Evolutionary conservation across 2,888 invertebrate species (phyloP), one percentile per base, ranked within the genome.

Genomic region (Volucella bombylans): DNA sequence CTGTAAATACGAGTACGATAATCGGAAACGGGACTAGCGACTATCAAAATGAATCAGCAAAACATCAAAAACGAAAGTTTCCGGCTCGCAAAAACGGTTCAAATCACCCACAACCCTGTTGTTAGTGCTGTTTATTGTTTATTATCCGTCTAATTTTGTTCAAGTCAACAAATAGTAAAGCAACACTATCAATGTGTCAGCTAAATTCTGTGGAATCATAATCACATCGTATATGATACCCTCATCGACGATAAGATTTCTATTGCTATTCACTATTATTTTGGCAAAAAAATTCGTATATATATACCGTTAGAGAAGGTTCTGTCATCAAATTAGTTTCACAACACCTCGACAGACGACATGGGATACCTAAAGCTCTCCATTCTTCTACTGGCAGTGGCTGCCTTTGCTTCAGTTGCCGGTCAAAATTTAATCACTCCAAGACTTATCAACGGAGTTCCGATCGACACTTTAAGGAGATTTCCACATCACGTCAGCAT

Each of bases 401-500:
- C n/a, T 10, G 38, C 14, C n/a, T 8, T 54, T 38, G 4, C 47
- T 49, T 8, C 14, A n/a, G 14, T 14, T 14, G 2, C 14, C 47
- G 14, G 6, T 49, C 0, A 49, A 14, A n/a, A 2, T 49, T 49
- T 49, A 49, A n/a, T 49, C 14, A 14, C 47, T 31, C 67, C 74
- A 8, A 62, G 85, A 43, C 59, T 87, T 8, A 54, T 59, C 2
- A 18, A 57, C 45, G 87, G 87, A 0, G 59, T 61, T 41, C 39
- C 31, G 11, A 72, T 86, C 38, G 73, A 80, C 49, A 80, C 73
- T 4, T 45, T 73, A 9, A 50, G 62, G 31, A 31, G 68, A 18
- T 80, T 80, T 52, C 80, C 80, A 4, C 80, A 80, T 68, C 67
- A 80, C 38, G 80, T 80, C 49, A 23, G 15, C 4, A 72, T 86